These are phyloP conservation scores for Syngnathus typhle DNA, from an alignment of 2,113 vertebrate species.

Conservation along the genomic window DNA sequence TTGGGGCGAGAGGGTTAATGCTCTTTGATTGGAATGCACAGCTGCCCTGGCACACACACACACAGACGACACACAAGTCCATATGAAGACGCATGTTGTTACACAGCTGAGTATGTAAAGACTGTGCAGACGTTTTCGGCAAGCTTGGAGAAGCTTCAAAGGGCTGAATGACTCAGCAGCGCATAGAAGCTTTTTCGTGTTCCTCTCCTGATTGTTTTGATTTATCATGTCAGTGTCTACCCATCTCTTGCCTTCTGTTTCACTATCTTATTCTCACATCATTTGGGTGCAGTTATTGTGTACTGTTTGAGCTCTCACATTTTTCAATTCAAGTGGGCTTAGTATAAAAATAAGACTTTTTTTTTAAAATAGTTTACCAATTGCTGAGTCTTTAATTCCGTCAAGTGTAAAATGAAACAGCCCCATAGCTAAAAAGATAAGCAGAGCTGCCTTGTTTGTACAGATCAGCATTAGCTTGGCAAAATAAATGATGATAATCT, in stretches of 20 bases:
- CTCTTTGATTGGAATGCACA: slow-evolving; percentile 66
- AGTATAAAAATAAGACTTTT: too few relatives aligned
- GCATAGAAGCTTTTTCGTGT: slow-evolving; percentile 24
- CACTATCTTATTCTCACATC: too few relatives aligned
- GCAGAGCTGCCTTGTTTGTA: neutral
- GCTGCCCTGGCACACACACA: slow-evolving; percentile 41
- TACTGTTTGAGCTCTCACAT: too few relatives aligned
- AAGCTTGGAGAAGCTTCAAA: slow-evolving; percentile 31
- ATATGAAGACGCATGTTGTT: slow-evolving; percentile 21
- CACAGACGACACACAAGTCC: slow-evolving; percentile 27
- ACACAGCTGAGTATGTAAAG: slow-evolving; percentile 61
- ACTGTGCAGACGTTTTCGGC: slow-evolving; percentile 38
- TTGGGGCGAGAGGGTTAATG: slow-evolving; percentile 55
- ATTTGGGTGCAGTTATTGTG: too few relatives aligned
- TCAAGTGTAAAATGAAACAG: too few relatives aligned
- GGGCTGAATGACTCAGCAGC: slow-evolving; percentile 44
- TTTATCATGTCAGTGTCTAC: slow-evolving; percentile 16
- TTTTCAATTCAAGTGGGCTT: too few relatives aligned
- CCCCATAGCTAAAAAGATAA: too few relatives aligned
- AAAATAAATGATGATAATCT: neutral
- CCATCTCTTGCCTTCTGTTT: neutral
- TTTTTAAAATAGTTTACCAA: too few relatives aligned
- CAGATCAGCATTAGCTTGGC: neutral
- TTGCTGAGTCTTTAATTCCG: too few relatives aligned
- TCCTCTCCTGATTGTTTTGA: slow-evolving; percentile 10